phyloP scores from a whole-genome alignment of 2,797 vertebrate genomes.

The Sebastolobus alascanus region DNA sequence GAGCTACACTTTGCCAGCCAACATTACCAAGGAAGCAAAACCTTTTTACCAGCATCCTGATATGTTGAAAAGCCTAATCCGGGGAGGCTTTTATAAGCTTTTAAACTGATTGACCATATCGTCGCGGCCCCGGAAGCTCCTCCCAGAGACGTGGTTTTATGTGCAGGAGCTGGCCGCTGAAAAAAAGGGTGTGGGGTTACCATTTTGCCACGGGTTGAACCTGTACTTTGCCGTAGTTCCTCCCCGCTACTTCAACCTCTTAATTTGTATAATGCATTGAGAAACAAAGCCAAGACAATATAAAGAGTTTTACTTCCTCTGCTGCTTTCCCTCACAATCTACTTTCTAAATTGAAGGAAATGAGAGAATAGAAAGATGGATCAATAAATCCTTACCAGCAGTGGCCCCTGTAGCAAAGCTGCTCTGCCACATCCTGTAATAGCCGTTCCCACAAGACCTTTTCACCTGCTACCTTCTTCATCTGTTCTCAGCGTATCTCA shows the following conservation, averaged over 20 bases:
- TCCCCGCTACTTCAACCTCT: slow-evolving; percentile 17
- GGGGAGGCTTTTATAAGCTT: slow-evolving; percentile 65
- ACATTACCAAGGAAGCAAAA: slow-evolving; percentile 54
- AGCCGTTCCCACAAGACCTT: slow-evolving; percentile 61
- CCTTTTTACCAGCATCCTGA: slow-evolving; percentile 67
- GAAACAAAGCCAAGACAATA: slow-evolving; percentile 63
- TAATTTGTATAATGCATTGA: slow-evolving; percentile 64
- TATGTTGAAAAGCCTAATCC: slow-evolving; percentile 62
- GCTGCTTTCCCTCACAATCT: slow-evolving; percentile 43
- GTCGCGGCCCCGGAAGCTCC: slow-evolving; percentile 40
- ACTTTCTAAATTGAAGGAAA: slow-evolving; percentile 68
- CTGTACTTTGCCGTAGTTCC: slow-evolving; percentile 25
- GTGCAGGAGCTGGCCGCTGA: slow-evolving; percentile 33
- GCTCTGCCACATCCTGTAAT: slow-evolving; percentile 63
- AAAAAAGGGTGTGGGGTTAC: slow-evolving; percentile 55
- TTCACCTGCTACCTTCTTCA: slow-evolving; percentile 63
- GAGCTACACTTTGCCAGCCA: slow-evolving; percentile 51
- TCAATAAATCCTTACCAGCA: slow-evolving; percentile 68
- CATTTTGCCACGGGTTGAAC: slow-evolving; percentile 50
- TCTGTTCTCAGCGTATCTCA: slow-evolving; percentile 53
- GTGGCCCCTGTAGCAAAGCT: slow-evolving; percentile 41
- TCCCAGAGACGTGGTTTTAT: slow-evolving; percentile 63
- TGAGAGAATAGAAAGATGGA: slow-evolving; percentile 49
- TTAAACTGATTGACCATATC: slow-evolving; percentile 72
- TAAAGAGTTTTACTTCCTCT: slow-evolving; percentile 49